Conservation (phyloP, 2,888 invertebrate genomes). For the Metopia argyrocephala region DNA sequence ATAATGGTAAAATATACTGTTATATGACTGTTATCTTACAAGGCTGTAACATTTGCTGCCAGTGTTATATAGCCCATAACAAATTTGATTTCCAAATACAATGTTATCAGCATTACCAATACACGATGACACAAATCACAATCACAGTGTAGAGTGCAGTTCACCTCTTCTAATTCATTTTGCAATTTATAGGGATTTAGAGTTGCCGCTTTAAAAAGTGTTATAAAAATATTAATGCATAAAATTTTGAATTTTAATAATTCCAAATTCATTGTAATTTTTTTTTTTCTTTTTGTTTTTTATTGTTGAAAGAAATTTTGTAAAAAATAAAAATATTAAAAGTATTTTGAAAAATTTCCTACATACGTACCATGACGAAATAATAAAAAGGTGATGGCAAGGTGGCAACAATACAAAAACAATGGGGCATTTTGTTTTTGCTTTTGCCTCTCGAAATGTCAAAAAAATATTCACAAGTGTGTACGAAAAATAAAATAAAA, state of each 20-base stretch:
- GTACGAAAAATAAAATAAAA: too few species aligned
- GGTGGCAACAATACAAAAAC: too few species aligned
- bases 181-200: constrained; percentile 71
- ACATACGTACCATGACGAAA: too few species aligned
- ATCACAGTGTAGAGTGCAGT: constrained; percentile 43
- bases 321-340: too few species aligned
- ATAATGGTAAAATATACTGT: not conserved
- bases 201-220: constrained; percentile 70
- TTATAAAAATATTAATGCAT: constrained; percentile 72
- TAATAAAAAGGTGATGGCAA: too few species aligned
- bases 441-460: too few species aligned
- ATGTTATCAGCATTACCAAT: constrained; percentile 69
- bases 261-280: constrained; percentile 58
- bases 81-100: constrained; percentile 71
- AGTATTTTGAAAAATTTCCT: too few species aligned
- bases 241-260: constrained; percentile 68
- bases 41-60: constrained; percentile 73
- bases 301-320: too few species aligned
- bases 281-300: constrained; percentile 13
- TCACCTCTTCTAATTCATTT: constrained; percentile 68
- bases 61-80: constrained; percentile 71
- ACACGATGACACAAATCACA: constrained; percentile 68
- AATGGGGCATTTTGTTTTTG: too few species aligned
- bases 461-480: too few species aligned
- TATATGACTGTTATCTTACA: constrained; percentile 68